Conservation (phyloP, 2,888 invertebrate genomes). For the Nymphalis polychloros region DNA sequence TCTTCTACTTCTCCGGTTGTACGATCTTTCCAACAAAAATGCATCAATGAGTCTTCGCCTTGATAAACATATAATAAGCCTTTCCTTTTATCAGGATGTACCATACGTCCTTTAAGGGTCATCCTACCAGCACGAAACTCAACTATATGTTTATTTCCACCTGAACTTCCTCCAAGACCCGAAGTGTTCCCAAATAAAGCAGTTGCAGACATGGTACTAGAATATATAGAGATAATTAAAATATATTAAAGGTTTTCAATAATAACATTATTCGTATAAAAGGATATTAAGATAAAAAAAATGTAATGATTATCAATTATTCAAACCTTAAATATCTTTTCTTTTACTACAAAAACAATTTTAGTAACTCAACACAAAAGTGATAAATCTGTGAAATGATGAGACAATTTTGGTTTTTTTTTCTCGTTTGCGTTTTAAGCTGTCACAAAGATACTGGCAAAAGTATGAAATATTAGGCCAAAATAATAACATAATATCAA, state of each 20-base stretch:
- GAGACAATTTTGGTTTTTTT: constrained; percentile 15
- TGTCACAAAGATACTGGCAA: background rate
- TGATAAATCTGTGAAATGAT: constrained; percentile 6
- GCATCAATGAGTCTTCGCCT: constrained; percentile 98
- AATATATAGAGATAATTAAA: constrained; percentile 8
- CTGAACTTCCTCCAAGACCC: constrained; percentile 89
- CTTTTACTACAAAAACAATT: background rate
- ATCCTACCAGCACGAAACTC: constrained; percentile 98
- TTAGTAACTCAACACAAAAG: background rate
- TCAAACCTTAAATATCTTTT: background rate
- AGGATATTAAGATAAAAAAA: background rate
- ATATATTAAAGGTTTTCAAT: too few relatives aligned
- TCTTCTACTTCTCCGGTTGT: constrained; percentile 96
- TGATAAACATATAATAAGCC: constrained; percentile 97
- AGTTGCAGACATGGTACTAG: constrained; percentile 82
- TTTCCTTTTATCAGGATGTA: constrained; percentile 96
- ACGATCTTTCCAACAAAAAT: constrained; percentile 99
- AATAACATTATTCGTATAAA: too few relatives aligned
- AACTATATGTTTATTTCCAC: constrained; percentile 93
- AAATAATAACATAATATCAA: too few relatives aligned
- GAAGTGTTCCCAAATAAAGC: constrained; percentile 89
- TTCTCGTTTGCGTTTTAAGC: background rate
- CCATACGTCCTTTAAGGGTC: constrained; percentile 96
- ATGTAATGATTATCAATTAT: background rate
- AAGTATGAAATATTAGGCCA: background rate